phyloP scores from a whole-genome alignment of 2,797 vertebrate species.

The Molossus molossus region DNA sequence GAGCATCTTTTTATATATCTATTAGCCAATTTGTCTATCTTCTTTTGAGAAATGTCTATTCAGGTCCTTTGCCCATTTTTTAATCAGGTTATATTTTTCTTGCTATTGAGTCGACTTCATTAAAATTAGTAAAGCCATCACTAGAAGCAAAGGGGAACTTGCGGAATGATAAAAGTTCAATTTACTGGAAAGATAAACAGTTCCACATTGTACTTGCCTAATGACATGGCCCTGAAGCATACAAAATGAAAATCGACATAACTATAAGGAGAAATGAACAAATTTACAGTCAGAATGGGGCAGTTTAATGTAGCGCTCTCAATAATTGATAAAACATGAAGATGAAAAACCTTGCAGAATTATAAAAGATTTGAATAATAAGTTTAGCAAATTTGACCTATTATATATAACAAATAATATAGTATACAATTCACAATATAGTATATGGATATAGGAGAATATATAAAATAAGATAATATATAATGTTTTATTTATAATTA shows the following conservation, averaged over 20 bases:
- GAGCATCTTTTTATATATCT: background rate
- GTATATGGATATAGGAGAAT: background rate
- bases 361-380: background rate
- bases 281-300: background rate
- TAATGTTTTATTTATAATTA: background rate
- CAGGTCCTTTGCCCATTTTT: background rate
- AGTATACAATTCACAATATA: background rate
- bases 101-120: background rate
- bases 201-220: background rate
- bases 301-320: background rate
- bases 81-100: background rate
- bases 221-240: background rate
- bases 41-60: background rate
- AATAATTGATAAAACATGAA: background rate
- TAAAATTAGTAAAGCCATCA: background rate
- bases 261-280: background rate
- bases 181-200: background rate
- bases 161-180: background rate
- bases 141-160: background rate
- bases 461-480: background rate
- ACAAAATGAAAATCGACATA: background rate
- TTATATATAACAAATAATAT: background rate
- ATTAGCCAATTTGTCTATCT: background rate
- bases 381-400: background rate
- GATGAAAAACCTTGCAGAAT: background rate